Percentiles rank a stretch among this genome's conserved stretches.
Evolutionary conservation across 2,888 invertebrate species (phyloP).

Genomic region (Chelonus formosanus): DNA sequence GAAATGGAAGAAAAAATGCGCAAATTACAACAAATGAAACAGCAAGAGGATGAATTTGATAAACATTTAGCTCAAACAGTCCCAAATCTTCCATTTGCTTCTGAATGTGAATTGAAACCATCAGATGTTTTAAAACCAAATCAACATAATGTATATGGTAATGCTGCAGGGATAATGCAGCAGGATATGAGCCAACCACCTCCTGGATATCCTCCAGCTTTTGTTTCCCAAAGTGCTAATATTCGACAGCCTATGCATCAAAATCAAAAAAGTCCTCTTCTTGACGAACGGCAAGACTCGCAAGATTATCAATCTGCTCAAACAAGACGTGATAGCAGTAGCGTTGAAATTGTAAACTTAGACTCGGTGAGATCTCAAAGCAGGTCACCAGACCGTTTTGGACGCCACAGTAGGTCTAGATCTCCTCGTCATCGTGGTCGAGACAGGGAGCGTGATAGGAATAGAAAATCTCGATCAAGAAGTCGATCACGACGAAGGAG

Average conservation of each 20-base stretch:
- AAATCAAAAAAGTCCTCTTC: constrained; percentile 57
- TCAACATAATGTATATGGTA: constrained; percentile 48
- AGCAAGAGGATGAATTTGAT: constrained; percentile 80
- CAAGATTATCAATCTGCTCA: constrained; percentile 52
- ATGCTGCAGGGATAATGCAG: constrained; percentile 50
- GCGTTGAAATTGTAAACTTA: constrained; percentile 63
- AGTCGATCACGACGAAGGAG: constrained; percentile 66
- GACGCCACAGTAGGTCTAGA: constrained; percentile 61
- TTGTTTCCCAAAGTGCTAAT: constrained; percentile 57
- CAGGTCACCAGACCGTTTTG: constrained; percentile 60
- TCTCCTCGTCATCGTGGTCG: constrained; percentile 59
- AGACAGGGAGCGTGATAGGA: constrained; percentile 58
- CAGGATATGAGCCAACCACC: constrained; percentile 68
- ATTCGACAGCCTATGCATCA: constrained; percentile 51
- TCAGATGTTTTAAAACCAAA: constrained; percentile 59
- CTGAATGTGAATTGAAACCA: constrained; percentile 73
- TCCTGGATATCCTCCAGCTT: constrained; percentile 67
- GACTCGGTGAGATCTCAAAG: constrained; percentile 61
- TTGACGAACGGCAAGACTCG: constrained; percentile 58
- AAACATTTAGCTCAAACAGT: constrained; percentile 79
- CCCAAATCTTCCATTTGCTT: constrained; percentile 74
- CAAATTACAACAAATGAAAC: constrained; percentile 75
- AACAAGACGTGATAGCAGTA: constrained; percentile 58
- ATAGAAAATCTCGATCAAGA: constrained; percentile 62
- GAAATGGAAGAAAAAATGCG: constrained; percentile 77